Evolutionary conservation across 2,797 vertebrate species (phyloP), one percentile per base, ranked within the genome.

Genomic region (Mallotus villosus): DNA sequence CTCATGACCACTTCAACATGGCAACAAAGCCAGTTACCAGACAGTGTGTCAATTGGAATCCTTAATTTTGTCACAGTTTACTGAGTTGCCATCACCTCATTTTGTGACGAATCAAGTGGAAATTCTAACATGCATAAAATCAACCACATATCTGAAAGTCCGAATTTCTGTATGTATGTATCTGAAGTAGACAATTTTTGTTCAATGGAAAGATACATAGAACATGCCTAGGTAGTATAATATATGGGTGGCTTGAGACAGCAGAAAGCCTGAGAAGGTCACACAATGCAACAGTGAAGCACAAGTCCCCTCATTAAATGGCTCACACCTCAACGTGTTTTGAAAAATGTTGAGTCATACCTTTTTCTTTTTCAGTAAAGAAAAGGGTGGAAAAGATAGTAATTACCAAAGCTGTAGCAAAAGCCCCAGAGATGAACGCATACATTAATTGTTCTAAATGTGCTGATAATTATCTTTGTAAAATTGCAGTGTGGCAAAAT

Each of bases 361-460:
- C 27, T 51, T 76, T 74, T 73, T 61, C 53, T 55, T 63, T 74
- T 73, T 59, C 61, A 68, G 53, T 63, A 46, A 68, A 64, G 70
- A 67, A 82, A 77, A 73, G 74, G 66, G 72, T 70, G 63, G 64
- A 82, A 72, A 73, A 22, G 58, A 71, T 70, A 78, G 71, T 86
- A 84, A 87, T 86, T 82, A 87, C 78, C 46, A 67, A 55, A 75
- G 74, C 79, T 79, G 77, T 66, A 69, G 78, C 83, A 80, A 74
- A 72, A n/a, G 73, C 83, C 84, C 80, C 63, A 25, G 74, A 84
- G 85, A 88, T 70, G 74, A 80, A 78, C n/a, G 73, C 83, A 82
- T 82, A 67, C 80, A 86, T 86, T 85, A 84, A 87, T 87, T 84
- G 80, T 87, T 85, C 72, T 81, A 84, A 87, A 90, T 86, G 78